Evolutionary conservation across 2,888 invertebrate genomes (phyloP), one percentile per base, ranked within the genome.

Genomic region (Psylliodes chrysocephalus): DNA sequence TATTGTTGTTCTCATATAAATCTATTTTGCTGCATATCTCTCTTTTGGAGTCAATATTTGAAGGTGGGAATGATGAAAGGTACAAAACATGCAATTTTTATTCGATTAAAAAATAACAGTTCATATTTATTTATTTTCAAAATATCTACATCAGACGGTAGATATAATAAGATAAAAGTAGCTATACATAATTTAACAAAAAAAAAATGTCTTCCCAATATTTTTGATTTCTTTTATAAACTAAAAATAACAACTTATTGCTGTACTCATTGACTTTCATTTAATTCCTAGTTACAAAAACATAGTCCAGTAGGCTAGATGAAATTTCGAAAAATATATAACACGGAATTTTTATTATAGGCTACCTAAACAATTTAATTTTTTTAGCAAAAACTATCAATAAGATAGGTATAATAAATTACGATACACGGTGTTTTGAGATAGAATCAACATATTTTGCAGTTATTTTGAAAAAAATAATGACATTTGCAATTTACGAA

Each of bases 211-310:
- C 38, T 12, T 18, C 18, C 12, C 30, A 59, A 59, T 49, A 28
- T 40, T 49, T n/a, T 59, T 17, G 14, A 6, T 44, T 54, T 18
- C 14, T 51, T 18, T 25, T 51, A 49, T 15, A 63, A n/a, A 56
- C 52, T 52, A 52, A 52, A 62, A 22, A 60, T 30, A 18, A 44
- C 49, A 66, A 62, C 59, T 62, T 68, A 68, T 68, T 68, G 68
- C 68, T 68, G 66, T 62, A 64, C 52, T 66, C 68, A 68, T 68
- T 68, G 68, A 68, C 68, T 60, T 57, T 61, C 33, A 47, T 59
- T 51, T 56, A 55, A 49, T 63, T 56, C 25, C 62, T 63, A 63
- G 33, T 54, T 59, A 54, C 52, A 8, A 46, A 61, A 66, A 68
- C 60, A 60, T 59, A 68, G 64, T 61, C 52, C 54, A 17, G 38